phyloP scores from a whole-genome alignment of 2,113 vertebrate genomes.

The Tricholaema leucomelas region DNA sequence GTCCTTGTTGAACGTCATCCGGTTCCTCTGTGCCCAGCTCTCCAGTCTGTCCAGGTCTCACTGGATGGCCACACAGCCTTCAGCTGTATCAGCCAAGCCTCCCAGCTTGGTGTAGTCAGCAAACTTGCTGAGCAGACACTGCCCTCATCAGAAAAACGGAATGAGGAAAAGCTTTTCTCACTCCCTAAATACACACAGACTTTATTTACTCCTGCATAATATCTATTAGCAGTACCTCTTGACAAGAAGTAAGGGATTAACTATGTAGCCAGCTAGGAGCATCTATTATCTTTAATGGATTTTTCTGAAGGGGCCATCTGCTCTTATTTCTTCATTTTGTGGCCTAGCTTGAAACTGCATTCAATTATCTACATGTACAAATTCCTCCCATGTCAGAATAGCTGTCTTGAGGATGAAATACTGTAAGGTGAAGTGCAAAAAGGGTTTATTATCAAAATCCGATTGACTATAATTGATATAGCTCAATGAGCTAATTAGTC shows the following conservation, averaged over 20 bases:
- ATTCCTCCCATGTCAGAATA: background rate
- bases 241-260: conserved; percentile 28
- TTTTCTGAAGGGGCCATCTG: conserved; percentile 55
- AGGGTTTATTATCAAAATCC: background rate
- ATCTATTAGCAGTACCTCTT: background rate
- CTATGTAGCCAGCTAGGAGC: background rate
- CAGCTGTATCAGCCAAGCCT: too few species aligned
- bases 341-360: background rate
- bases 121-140: too few species aligned
- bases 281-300: conserved; percentile 47
- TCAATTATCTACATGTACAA: background rate
- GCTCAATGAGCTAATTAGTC: conserved; percentile 20
- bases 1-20: too few species aligned
- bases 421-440: background rate
- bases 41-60: too few species aligned
- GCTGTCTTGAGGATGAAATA: background rate
- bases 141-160: too few species aligned
- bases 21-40: too few species aligned
- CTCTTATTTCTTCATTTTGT: conserved; percentile 35
- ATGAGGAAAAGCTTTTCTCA: background rate
- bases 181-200: background rate
- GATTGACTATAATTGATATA: conserved; percentile 4
- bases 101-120: too few species aligned
- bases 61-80: too few species aligned
- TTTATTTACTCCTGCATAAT: background rate